Percentiles rank a stretch among this genome's conserved stretches.
Conservation (phyloP, 2,797 vertebrate species). For the Rhinichthys osculus region DNA sequence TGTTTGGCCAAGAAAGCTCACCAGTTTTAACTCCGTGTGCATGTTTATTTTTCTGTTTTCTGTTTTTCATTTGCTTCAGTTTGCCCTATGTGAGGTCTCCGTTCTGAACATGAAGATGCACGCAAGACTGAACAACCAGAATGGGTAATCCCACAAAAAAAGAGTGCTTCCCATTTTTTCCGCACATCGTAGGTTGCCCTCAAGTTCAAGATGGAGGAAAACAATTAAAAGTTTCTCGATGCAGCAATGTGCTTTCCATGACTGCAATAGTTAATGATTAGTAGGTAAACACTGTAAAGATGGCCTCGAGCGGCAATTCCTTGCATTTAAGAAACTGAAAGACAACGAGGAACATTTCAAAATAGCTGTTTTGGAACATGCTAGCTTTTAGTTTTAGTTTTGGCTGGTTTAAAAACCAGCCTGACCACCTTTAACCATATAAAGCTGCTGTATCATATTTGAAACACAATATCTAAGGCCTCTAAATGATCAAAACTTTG, state of each 20-base stretch:
- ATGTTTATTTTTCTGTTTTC: conserved; percentile 65
- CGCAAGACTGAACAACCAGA: conserved; percentile 42
- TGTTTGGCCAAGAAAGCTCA: conserved; percentile 70
- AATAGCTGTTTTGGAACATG: conserved; percentile 5
- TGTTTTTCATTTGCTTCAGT: conserved; percentile 58
- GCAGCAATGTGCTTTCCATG: conserved; percentile 57
- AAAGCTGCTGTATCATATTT: background rate
- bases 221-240: conserved; percentile 50
- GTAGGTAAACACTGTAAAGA: conserved; percentile 61
- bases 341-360: background rate
- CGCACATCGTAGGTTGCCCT: conserved; percentile 16
- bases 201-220: conserved; percentile 44
- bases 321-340: conserved; percentile 44
- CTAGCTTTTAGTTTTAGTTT: background rate
- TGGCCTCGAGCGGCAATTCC: conserved; percentile 22
- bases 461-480: background rate
- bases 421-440: background rate
- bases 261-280: conserved; percentile 57
- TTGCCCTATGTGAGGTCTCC: conserved; percentile 52
- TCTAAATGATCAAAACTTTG: background rate
- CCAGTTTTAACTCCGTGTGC: conserved; percentile 59
- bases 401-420: background rate
- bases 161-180: conserved; percentile 41
- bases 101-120: conserved; percentile 36
- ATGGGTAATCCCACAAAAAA: conserved; percentile 48